Evolutionary conservation across 2,113 vertebrate genomes (phyloP), one percentile per base, ranked within the genome.

Genomic region (Colistium nudipinnis): DNA sequence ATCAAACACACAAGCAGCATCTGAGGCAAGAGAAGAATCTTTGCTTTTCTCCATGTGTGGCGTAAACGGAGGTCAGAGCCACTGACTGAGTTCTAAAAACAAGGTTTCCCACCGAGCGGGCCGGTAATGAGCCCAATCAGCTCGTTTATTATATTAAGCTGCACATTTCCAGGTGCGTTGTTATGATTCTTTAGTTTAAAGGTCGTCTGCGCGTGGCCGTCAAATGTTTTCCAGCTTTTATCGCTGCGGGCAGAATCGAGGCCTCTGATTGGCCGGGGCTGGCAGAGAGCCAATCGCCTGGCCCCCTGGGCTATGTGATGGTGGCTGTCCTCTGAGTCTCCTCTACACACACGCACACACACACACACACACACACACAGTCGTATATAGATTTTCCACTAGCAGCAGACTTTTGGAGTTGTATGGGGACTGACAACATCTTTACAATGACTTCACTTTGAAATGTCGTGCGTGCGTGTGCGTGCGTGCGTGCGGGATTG

Each of bases 301-400:
- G 12, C 14, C 59, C 74, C 51, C 31, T 0, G 2, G 69, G 78
- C 13, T 10, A 47, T 65, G 16, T 54, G 71, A 61, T 64, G 70
- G 65, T 62, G 43, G 27, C 62, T 61, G 81, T 79, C 81, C 85
- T 82, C 76, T 54, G 73, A 82, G 53, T 87, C 73, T 77, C 85
- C 78, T 81, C 78, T 70, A 44, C 31, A 30, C 71, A 54, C 30
- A 54, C 53, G 41, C 54, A 64, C 44, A 70, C 60, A 74, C 47
- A 61, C 41, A 22, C 28, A 25, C 19, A 55, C 10, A 17, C 36
- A 22, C 39, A 1, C 38, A n/a, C 3, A n/a, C 44, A 47, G 10
- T 13, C 44, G n/a, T 1, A 9, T 9, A 78, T 16, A 51, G 65
- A 59, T 61, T 63, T 69, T 70, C 41, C 54, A 55, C 70, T 56